These are phyloP conservation scores for Sarcophaga rosellei DNA, from an alignment of 2,888 invertebrate species.

Conservation along the genomic window DNA sequence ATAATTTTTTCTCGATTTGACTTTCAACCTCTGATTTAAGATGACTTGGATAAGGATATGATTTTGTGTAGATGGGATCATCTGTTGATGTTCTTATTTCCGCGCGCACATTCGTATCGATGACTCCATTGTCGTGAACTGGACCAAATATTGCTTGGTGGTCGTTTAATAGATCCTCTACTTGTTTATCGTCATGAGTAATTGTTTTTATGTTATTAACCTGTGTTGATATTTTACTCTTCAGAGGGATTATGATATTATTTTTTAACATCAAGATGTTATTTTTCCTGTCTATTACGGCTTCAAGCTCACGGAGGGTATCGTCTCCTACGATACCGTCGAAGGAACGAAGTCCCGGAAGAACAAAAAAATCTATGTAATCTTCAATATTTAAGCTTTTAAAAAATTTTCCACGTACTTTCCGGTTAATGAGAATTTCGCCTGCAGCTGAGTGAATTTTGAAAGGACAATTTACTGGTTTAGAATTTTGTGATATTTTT, in stretches of 20 bases:
- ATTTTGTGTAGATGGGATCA: constrained; percentile 58
- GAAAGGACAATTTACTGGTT: constrained; percentile 1
- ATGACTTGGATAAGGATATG: constrained; percentile 54
- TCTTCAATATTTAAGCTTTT: not conserved
- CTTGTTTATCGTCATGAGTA: not conserved
- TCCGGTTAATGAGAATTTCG: not conserved
- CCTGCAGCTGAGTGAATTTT: constrained; percentile 8
- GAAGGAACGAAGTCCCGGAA: constrained; percentile 25
- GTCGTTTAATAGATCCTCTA: constrained; percentile 30
- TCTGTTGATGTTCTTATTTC: constrained; percentile 55
- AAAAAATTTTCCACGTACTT: constrained; percentile 26
- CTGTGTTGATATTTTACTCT: not conserved
- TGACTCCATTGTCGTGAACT: constrained; percentile 29
- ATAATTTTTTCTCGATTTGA: not conserved
- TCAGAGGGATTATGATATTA: not conserved
- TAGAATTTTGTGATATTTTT: constrained; percentile 10
- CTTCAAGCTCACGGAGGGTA: constrained; percentile 12
- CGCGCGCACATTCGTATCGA: constrained; percentile 51
- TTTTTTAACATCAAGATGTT: not conserved
- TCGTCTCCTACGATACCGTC: constrained; percentile 41
- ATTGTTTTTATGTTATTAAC: constrained; percentile 1
- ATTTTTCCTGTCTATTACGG: constrained; percentile 23
- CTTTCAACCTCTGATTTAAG: constrained; percentile 25
- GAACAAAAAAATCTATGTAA: constrained; percentile 11
- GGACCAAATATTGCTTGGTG: constrained; percentile 44